Evolutionary conservation across 2,113 vertebrate genomes (phyloP).

Genomic region (Perca flavescens): DNA sequence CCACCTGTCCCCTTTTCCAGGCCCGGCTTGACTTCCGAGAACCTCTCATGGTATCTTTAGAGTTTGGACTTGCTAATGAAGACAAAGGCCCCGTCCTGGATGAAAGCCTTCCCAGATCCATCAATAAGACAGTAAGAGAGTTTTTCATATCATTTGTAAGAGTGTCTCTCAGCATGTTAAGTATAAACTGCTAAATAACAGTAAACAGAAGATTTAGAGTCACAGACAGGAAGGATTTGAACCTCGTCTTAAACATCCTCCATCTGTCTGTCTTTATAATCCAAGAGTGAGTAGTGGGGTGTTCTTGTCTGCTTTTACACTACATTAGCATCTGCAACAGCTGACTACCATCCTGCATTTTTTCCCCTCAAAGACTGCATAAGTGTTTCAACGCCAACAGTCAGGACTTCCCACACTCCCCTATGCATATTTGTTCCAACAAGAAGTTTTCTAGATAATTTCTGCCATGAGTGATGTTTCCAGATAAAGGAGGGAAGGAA

Average conservation of each 20-base stretch:
- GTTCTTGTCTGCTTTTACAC: conserved; percentile 32
- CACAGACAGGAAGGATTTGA: conserved; percentile 38
- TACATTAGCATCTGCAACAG: conserved; percentile 65
- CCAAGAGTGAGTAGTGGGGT: conserved; percentile 4
- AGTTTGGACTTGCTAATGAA: conserved; percentile 89
- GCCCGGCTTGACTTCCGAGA: conserved; percentile 94
- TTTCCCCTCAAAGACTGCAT: conserved; percentile 34
- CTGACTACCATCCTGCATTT: conserved; percentile 69
- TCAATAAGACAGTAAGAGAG: conserved; percentile 91
- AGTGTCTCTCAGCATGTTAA: neutral
- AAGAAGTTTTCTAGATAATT: conserved; percentile 49
- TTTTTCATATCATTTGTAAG: neutral
- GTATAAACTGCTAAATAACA: neutral
- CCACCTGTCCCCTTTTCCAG: conserved; percentile 72
- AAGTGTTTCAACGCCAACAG: conserved; percentile 41
- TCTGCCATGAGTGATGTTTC: conserved; percentile 29
- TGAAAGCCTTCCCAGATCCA: conserved; percentile 86
- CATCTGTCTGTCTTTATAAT: conserved; percentile 30
- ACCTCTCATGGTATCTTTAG: conserved; percentile 90
- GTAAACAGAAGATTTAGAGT: conserved; percentile 21
- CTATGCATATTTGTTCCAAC: conserved; percentile 56
- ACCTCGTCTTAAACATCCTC: conserved; percentile 9
- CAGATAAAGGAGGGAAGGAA: conserved; percentile 26
- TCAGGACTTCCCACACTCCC: conserved; percentile 72
- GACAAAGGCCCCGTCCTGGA: conserved; percentile 93